Conservation (phyloP, 2,888 invertebrate genomes). For the Leucania comma region DNA sequence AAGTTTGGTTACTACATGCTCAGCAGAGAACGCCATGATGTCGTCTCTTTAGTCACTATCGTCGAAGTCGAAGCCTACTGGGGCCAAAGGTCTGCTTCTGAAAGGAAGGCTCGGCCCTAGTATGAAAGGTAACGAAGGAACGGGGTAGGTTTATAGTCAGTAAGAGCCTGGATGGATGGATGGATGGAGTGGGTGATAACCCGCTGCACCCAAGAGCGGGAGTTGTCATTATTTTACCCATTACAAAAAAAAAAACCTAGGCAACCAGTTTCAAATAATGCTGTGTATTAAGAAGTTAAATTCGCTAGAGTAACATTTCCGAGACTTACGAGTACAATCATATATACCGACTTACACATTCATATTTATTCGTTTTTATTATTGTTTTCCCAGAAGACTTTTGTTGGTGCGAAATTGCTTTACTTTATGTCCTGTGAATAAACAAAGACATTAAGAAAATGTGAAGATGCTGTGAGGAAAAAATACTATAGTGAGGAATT, state of each 20-base stretch:
- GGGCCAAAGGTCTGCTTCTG: too few species aligned
- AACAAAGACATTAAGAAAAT: slow-evolving; percentile 5
- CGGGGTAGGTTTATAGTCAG: too few species aligned
- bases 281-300: not conserved
- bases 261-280: not conserved
- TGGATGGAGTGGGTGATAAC: too few species aligned
- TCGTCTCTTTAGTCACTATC: too few species aligned
- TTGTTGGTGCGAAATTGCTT: slow-evolving; percentile 1
- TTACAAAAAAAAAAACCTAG: too few species aligned
- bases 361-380: slow-evolving; percentile 14
- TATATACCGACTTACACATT: not conserved
- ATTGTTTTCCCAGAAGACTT: slow-evolving; percentile 12
- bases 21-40: not conserved
- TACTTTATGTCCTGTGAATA: slow-evolving; percentile 11
- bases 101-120: too few species aligned
- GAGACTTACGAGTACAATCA: not conserved
- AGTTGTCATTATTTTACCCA: too few species aligned
- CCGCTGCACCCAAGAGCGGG: too few species aligned
- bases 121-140: too few species aligned
- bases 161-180: too few species aligned
- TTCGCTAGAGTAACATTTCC: not conserved
- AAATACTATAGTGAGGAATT: not conserved
- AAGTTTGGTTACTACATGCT: not conserved
- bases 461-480: slow-evolving; percentile 8
- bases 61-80: too few species aligned